A percentile compares a stretch with the other conserved stretches of the same genome.
phyloP scores from a whole-genome alignment of 1,140 invertebrate genomes.

The Drosophila ficusphila region DNA sequence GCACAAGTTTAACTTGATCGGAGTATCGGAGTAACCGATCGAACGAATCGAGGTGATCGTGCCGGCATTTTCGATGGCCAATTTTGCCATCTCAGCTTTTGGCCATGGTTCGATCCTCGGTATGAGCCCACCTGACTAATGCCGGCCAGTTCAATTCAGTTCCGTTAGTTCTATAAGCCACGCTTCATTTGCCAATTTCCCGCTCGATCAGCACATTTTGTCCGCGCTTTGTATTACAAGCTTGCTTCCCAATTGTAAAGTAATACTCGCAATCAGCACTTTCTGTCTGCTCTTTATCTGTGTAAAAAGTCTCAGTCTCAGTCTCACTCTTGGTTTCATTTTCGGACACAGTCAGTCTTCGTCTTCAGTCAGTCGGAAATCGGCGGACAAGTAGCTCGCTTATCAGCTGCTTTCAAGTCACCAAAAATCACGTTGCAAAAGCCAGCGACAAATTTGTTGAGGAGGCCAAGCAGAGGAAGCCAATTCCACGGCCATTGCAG shows the following conservation, averaged over 20 bases:
- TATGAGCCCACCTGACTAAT: conserved; percentile 22
- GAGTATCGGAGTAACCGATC: conserved; percentile 3
- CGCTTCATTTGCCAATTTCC: conserved; percentile 73
- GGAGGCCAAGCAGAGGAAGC: background rate
- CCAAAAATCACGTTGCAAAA: conserved; percentile 64
- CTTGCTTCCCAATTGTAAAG: conserved; percentile 6
- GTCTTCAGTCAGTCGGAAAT: conserved; percentile 24
- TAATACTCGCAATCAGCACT: conserved; percentile 54
- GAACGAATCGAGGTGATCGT: conserved; percentile 50
- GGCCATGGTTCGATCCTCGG: conserved; percentile 30
- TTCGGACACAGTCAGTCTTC: background rate
- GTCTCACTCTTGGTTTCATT: conserved; percentile 7
- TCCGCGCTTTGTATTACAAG: conserved; percentile 56
- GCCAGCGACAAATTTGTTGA: conserved; percentile 49
- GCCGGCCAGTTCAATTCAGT: too few relatives aligned
- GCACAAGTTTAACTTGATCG: conserved; percentile 4
- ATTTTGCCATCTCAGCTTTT: conserved; percentile 38
- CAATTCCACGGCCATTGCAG: conserved; percentile 14
- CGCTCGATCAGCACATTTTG: conserved; percentile 70
- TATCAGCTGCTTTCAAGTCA: conserved; percentile 45
- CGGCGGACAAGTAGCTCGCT: conserved; percentile 25
- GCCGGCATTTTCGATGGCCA: conserved; percentile 17
- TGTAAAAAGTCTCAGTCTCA: conserved; percentile 13
- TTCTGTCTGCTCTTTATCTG: conserved; percentile 28
- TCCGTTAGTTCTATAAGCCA: conserved; percentile 71